phyloP scores from a whole-genome alignment of 2,113 vertebrate genomes.

The Nycticorax nycticorax region DNA sequence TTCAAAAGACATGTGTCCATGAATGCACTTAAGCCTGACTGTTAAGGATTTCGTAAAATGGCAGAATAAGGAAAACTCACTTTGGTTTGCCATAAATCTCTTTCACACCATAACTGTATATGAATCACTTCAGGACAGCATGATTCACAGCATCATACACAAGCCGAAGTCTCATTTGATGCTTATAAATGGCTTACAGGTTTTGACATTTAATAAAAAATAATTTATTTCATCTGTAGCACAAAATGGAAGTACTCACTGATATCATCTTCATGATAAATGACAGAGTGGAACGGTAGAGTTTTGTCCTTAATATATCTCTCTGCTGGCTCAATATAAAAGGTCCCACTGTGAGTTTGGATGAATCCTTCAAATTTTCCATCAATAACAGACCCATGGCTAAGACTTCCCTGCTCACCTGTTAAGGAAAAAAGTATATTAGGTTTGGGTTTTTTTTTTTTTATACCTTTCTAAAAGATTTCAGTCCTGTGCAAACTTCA shows the following conservation, averaged over 20 bases:
- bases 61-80: not conserved
- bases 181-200: not conserved
- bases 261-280: slow-evolving; percentile 97
- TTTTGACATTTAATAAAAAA: not conserved
- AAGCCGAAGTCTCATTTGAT: not conserved
- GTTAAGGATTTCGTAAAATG: not conserved
- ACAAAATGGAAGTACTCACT: slow-evolving; percentile 80
- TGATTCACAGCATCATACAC: not conserved
- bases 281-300: slow-evolving; percentile 91
- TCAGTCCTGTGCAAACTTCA: not conserved
- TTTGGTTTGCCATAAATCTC: not conserved
- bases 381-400: slow-evolving; percentile 90
- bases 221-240: not conserved
- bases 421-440: slow-evolving; percentile 3
- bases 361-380: slow-evolving; percentile 98
- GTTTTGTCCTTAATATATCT: slow-evolving; percentile 86
- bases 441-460: not conserved
- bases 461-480: not conserved
- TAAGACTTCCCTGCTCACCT: slow-evolving; percentile 92
- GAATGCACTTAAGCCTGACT: not conserved
- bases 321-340: slow-evolving; percentile 94
- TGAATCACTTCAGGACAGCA: not conserved
- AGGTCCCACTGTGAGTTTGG: slow-evolving; percentile 87
- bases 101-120: not conserved
- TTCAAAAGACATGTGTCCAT: not conserved